A percentile compares a stretch with the other conserved stretches of the same genome.
Conservation (phyloP, 2,888 invertebrate genomes). For the Linyphia triangularis region DNA sequence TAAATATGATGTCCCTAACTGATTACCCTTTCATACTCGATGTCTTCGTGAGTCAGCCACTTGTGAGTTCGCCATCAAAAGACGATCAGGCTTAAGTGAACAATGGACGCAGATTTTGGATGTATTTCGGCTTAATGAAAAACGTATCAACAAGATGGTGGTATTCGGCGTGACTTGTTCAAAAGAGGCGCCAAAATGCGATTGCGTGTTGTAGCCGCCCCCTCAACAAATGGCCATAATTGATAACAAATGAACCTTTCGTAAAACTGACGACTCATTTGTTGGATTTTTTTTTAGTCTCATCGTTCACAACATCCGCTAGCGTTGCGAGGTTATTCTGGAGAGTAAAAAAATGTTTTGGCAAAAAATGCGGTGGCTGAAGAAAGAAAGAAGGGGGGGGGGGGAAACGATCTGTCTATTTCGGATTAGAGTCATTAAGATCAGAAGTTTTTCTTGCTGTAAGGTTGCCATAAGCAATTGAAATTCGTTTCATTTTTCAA, state of each 20-base stretch:
- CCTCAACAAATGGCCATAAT: slow-evolving; percentile 70
- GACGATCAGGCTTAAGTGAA: slow-evolving; percentile 52
- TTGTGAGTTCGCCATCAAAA: slow-evolving; percentile 45
- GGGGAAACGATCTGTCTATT: slow-evolving; percentile 57
- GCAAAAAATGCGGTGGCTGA: background rate
- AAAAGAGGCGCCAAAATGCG: slow-evolving; percentile 32
- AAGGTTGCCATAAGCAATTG: slow-evolving; percentile 52
- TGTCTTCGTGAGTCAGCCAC: slow-evolving; percentile 35
- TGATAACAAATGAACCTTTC: slow-evolving; percentile 70
- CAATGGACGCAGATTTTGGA: slow-evolving; percentile 35
- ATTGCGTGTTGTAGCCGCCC: slow-evolving; percentile 52
- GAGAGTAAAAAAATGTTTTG: background rate
- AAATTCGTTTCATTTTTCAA: slow-evolving; percentile 72
- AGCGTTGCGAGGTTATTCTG: background rate
- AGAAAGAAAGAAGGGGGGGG: slow-evolving; percentile 14
- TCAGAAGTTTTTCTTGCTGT: slow-evolving; percentile 26
- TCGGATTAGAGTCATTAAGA: slow-evolving; percentile 65
- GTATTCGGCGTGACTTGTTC: slow-evolving; percentile 44
- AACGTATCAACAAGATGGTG: slow-evolving; percentile 61
- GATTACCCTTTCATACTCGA: slow-evolving; percentile 45
- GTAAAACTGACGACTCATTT: slow-evolving; percentile 64
- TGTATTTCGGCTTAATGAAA: slow-evolving; percentile 52
- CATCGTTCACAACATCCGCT: slow-evolving; percentile 55
- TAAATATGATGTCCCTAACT: slow-evolving; percentile 42
- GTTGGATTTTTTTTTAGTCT: slow-evolving; percentile 32